Base-by-base conservation (phyloP, 1,140 invertebrate species). In the Brachionus calyciflorus region DNA sequence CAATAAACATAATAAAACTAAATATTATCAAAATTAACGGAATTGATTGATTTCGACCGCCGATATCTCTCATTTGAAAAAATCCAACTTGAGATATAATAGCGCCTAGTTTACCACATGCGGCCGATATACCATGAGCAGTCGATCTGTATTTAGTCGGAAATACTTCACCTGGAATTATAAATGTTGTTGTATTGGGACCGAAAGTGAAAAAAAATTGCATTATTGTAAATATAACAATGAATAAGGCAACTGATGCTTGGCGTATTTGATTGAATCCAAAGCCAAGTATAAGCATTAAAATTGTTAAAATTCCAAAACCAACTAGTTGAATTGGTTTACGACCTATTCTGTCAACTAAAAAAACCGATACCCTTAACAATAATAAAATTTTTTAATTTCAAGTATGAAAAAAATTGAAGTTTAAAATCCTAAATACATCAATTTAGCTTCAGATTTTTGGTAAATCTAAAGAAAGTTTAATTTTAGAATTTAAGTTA, bases 161-260 rank as follows among this genome's bases (percentile, higher is more conserved):
- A 76, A 76, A 76, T 14, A 76, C 24, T 76, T 76, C 73, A 28
- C 49, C 73, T 19, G 73, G 73, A 21, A 57, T 44, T 10, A 76
- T 57, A 33, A 76, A 76, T 41, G 73, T 76, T 26, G 73, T 76
- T 33, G 55, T 30, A 48, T 76, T 76, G 2, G 73, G 49, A 44
- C 73, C 73, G 57, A 76, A 76, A 7, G 41, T 55, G 28, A 57
- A 60, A 55, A 76, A 76, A 30, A 76, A 76, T 30, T 76, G 73
- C 1, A 46, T 21, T n/a, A 76, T 0, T 40, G 37, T 55, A 37
- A 76, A 76, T 21, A 76, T 1, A 40, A 60, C 40, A 2, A 76
- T 55, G 40, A 76, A 76, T 4, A 55, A 37, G 12, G 9, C 40
- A 12, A 6, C 9, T 9, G 73, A 55, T 17, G 40, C 7, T 14